Conservation (phyloP, 2,888 invertebrate genomes). For the Baronia brevicornis region DNA sequence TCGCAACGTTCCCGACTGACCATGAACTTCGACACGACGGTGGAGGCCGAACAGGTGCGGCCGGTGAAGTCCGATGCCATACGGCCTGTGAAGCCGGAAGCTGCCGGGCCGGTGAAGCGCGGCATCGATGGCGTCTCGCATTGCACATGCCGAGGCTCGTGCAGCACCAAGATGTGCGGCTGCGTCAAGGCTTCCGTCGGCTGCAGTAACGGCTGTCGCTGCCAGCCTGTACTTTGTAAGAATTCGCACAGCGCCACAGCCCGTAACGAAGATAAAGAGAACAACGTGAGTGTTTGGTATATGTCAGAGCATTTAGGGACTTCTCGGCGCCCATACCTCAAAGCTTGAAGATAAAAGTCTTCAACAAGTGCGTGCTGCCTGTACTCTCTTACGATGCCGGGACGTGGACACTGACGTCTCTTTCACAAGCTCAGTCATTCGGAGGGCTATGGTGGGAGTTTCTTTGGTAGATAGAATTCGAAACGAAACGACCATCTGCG, state of each 20-base stretch:
- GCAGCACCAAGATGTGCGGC: constrained; percentile 74
- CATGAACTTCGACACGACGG: constrained; percentile 54
- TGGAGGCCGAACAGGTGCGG: no score
- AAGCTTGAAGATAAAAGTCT: no score
- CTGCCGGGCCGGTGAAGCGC: constrained; percentile 57
- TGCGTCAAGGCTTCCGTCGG: constrained; percentile 69
- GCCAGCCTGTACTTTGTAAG: constrained; percentile 58
- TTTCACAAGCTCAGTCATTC: no score
- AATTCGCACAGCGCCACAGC: constrained; percentile 36
- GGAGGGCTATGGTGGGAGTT: no score
- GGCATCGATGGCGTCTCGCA: constrained; percentile 73
- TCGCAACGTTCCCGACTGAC: constrained; percentile 53
- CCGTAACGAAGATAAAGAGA: constrained; percentile 59
- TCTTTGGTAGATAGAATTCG: no score
- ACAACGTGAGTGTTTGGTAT: constrained; percentile 29
- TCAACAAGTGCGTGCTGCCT: no score
- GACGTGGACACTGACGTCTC: no score
- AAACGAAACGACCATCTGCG: no score
- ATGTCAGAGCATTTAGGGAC: no score
- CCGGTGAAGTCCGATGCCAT: no score
- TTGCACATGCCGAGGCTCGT: constrained; percentile 78
- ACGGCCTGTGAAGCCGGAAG: constrained; percentile 8
- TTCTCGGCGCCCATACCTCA: no score
- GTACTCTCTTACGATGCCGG: no score
- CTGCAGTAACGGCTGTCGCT: constrained; percentile 72